A percentile compares a stretch with the other conserved stretches of the same genome.
These are phyloP conservation scores for Prunella strophiata DNA, from an alignment of 2,797 vertebrate species.

Conservation along the genomic window DNA sequence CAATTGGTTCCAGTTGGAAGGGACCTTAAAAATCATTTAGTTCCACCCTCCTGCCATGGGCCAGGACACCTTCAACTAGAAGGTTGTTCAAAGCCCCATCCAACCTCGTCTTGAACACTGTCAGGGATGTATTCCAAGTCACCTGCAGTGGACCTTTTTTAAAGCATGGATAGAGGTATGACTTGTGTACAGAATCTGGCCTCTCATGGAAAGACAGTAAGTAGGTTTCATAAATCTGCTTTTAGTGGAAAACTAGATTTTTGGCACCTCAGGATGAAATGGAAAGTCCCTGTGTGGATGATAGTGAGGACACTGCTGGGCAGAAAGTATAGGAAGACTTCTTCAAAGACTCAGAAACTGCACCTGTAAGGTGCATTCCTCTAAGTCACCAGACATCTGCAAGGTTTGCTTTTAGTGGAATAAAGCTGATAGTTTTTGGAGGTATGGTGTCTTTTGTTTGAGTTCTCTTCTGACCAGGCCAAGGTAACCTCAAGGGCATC, in stretches of 20 bases:
- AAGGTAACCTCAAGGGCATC: background rate
- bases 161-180: background rate
- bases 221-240: background rate
- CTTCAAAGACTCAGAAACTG: background rate
- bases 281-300: background rate
- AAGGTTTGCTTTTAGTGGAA: background rate
- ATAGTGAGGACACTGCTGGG: background rate
- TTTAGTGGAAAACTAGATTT: background rate
- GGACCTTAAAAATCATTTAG: background rate
- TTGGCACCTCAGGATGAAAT: background rate
- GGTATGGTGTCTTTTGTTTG: background rate
- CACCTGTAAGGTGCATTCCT: background rate
- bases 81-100: too few relatives aligned
- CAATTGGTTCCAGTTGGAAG: rapidly evolving
- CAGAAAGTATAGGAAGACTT: background rate
- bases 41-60: rapidly evolving
- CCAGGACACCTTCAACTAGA: too few relatives aligned
- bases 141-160: background rate
- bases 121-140: background rate
- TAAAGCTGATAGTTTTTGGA: background rate
- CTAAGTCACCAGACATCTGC: background rate
- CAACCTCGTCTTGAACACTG: background rate
- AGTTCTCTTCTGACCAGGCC: background rate
- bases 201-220: background rate
- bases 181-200: background rate